Evolutionary conservation across 1,140 invertebrate species (phyloP), one percentile per base, ranked within the genome.

Genomic region (Drosophila tropicalis): DNA sequence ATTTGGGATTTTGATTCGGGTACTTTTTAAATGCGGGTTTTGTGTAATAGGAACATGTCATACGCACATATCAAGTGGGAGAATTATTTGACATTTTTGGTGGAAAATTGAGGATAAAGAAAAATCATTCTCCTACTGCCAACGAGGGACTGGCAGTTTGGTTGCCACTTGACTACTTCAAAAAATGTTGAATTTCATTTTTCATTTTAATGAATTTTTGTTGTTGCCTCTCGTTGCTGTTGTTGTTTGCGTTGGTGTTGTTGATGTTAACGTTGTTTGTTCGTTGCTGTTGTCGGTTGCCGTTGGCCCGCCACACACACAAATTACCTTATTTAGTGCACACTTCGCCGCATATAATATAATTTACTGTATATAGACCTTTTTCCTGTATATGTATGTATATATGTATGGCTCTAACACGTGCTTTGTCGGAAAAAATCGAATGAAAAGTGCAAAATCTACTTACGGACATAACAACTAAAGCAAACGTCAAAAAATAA

Each of bases 201-300:
- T 89, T 89, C 85, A 90, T 90, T 89, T 89, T 90, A 89, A 89
- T 89, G 85, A 90, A 85, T 90, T 90, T 76, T 74, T 76, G 77
- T 68, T 85, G 74, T 69, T 90, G 70, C 68, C 65, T 72, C 25
- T 39, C 36, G 34, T 39, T 13, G 36, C 3, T 39, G 36, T 39
- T 39, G 44, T 44, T 72, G 39, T 57, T 56, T 58, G 74, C 71
- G 71, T 67, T 82, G 57, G 68, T 65, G 67, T 72, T 79, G 40
- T 62, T 79, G 19, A 51, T 51, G 44, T 51, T 51, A 51, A 51
- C 44, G 65, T 70, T 36, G 40, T 74, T 32, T 64, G 54, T 13
- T 54, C 25, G 34, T 10, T 63, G n/a, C 10, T 51, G 58, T 57
- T 60, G 67, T 67, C 66, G 66, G 61, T 58, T 76, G 74, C 67